Evolutionary conservation across 2,797 vertebrate genomes (phyloP).

Genomic region (Luscinia megarhynchos): DNA sequence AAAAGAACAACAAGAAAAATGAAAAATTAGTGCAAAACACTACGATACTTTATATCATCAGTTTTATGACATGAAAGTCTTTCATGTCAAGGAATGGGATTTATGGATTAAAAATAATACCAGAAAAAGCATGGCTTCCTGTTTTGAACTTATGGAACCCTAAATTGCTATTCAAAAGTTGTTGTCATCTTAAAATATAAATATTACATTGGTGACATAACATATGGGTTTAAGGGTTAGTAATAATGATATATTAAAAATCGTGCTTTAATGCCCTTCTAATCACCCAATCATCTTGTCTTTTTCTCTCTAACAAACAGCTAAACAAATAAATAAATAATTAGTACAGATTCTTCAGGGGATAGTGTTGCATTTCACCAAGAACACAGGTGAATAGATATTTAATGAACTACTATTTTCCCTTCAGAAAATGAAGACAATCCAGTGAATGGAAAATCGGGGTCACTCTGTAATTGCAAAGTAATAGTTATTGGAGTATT

Average conservation of each 20-base stretch:
- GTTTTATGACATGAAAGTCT: neutral
- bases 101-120: neutral
- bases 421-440: conserved; percentile 70
- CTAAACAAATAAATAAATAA: neutral
- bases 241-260: neutral
- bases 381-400: conserved; percentile 63
- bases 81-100: fast-evolving
- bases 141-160: neutral
- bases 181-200: neutral
- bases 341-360: neutral
- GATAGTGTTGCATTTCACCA: conserved; percentile 38
- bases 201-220: neutral
- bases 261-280: neutral
- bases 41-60: neutral
- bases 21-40: neutral
- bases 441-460: conserved; percentile 62
- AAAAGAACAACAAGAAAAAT: neutral
- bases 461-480: conserved; percentile 59
- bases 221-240: neutral
- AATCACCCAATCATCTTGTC: neutral
- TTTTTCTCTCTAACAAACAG: neutral
- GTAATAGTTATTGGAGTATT: conserved; percentile 61
- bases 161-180: neutral
- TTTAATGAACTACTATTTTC: conserved; percentile 70
- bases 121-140: fast-evolving